Base-by-base conservation (phyloP, 2,797 vertebrate genomes). In the Typhlichthys subterraneus region DNA sequence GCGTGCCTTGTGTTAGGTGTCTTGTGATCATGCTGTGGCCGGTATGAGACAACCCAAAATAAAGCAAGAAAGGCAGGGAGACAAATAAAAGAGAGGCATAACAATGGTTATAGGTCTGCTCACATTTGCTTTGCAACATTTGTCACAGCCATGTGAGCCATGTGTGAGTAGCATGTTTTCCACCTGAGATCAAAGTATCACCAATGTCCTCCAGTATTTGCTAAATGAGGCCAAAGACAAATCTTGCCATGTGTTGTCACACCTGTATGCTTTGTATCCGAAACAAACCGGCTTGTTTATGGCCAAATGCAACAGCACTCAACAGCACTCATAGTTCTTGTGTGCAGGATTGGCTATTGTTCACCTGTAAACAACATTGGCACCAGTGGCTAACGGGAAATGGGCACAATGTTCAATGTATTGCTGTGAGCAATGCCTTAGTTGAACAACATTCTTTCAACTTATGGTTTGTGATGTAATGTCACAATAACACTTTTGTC, bases 201-300 rank as follows among this genome's bases (percentile, higher is more conserved):
- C 55, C 73, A 57, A 52, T 63, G 60, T 78, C 69, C 60, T 67
- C 79, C 73, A 15, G 67, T 64, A 71, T 68, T 60, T n/a, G 63
- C 67, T 69, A 53, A 84, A 80, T 33, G 66, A 89, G 81, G 80
- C 78, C 83, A 87, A 82, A 87, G 84, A 74, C 69, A 69, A 79
- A 77, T 57, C 68, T 72, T 72, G 76, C 79, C 81, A 78, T 78
- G 74, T 82, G 79, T 61, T 45, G 86, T 85, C 87, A 89, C 87
- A 88, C 87, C 87, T 88, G 81, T 84, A 74, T 76, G 70, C 81
- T 58, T 12, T 90, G 88, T 92, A 88, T 87, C 79, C 91, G 91
- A 85, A 92, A 93, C 85, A 92, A 82, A 75, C 75, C 75, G 14
- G 55, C 31, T 75, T 91, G 91, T 91, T 92, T 90, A 82, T 67